A percentile compares a stretch with the other conserved stretches of the same genome.
Conservation (phyloP, 1,140 invertebrate species). For the Globodera rostochiensis region DNA sequence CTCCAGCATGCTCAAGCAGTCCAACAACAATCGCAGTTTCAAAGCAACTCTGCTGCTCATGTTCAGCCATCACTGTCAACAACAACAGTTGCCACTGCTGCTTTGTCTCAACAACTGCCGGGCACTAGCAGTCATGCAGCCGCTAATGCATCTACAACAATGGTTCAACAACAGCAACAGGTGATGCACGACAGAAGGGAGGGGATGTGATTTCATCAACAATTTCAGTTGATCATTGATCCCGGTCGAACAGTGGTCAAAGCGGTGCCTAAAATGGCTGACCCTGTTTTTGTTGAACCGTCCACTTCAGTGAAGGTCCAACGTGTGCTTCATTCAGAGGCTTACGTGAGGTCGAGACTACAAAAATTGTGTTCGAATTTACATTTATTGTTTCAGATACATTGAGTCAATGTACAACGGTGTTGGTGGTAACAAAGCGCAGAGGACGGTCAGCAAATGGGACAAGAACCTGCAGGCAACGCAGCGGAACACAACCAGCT, state of each 20-base stretch:
- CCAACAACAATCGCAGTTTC: not conserved
- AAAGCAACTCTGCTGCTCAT: no score
- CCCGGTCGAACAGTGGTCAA: conserved; percentile 14
- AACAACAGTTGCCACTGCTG: no score
- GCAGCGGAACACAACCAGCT: not conserved
- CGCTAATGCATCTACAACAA: no score
- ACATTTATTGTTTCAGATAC: conserved; percentile 4
- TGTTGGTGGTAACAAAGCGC: not conserved
- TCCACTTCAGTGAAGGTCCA: conserved; percentile 16
- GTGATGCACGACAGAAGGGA: not conserved
- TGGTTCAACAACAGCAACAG: not conserved
- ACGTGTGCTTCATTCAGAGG: conserved; percentile 23
- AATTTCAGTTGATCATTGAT: not conserved
- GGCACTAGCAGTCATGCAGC: no score
- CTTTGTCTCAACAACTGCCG: no score
- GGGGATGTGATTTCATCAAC: not conserved
- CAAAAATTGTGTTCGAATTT: not conserved
- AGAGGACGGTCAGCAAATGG: conserved; percentile 28
- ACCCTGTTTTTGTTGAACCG: conserved; percentile 12
- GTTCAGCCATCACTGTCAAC: not conserved
- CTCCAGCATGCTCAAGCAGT: not conserved
- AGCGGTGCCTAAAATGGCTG: not conserved
- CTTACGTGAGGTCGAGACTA: conserved; percentile 10
- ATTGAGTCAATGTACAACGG: conserved; percentile 20
- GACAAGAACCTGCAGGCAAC: conserved; percentile 17